Base-by-base conservation (phyloP, 2,113 vertebrate species). In the Indicator maculatus region DNA sequence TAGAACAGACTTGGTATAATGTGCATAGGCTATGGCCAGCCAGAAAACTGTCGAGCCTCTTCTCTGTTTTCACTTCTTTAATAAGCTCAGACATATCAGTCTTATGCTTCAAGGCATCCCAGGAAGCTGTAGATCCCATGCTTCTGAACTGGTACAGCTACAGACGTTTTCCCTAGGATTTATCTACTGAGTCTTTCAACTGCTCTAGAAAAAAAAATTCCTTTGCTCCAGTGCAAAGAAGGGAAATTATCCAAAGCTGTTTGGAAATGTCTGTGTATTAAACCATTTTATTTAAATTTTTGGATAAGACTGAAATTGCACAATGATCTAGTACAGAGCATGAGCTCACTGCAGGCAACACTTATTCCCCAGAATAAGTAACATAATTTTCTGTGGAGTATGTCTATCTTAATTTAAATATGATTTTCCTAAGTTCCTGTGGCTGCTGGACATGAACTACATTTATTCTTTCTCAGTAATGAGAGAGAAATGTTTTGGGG, bases 1-100 rank as follows among this genome's bases (percentile, higher is more conserved):
- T 96, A 88, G 93, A 95, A 74, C 74, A 89, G 93, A 85, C 88
- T 97, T 97, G 90, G 96, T 90, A 87, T 93, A 95, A 95, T 67
- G 83, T 63, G 20, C 65, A 45, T 66, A 95, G 80, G 44, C 53
- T 91, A 45, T 65, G 79, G 75, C 86, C 90, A 85, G 96, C 96
- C 89, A 97, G 90, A 83, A 95, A 91, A 86, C 89, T 95, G 95
- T 94, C 96, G 94, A 72, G 64, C 6, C 30, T 71, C 55, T 93
- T 78, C 66, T 91, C 79, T 4, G 12, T 93, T 95, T 94, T 91
- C 31, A 20, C 84, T 63, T 90, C 85, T 81, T 83, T 97, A 96
- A 97, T 95, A 88, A 88, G 80, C 67, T 79, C 72, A 93, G 96
- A 96, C 94, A 95, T 30, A 18, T 91, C 39, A 64, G 83, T 95